Evolutionary conservation across 2,888 invertebrate species (phyloP).

Genomic region (Sinotaia quadrata): DNA sequence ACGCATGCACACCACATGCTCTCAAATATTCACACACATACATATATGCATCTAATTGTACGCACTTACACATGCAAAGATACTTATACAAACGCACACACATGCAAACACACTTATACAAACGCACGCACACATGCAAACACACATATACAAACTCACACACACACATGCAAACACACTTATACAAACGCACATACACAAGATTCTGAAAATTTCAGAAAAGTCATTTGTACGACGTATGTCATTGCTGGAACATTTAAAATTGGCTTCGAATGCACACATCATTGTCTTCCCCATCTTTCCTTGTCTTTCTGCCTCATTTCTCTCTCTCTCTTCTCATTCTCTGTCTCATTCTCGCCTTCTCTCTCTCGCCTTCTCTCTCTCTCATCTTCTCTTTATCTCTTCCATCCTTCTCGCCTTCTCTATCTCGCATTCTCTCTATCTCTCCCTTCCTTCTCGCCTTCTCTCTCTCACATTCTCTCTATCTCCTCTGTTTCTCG

Average conservation of each 20-base stretch:
- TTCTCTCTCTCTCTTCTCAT: no score
- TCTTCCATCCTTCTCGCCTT: neutral
- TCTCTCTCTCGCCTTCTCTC: constrained; percentile 10
- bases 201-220: no score
- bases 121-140: neutral
- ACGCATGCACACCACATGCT: neutral
- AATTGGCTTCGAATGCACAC: no score
- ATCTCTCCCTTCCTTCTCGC: constrained; percentile 1
- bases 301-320: no score
- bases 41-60: neutral
- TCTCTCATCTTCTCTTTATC: constrained; percentile 9
- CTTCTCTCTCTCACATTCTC: neutral
- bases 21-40: neutral
- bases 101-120: constrained; percentile 6
- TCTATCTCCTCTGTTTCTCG: constrained; percentile 1
- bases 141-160: neutral
- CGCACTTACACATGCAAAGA: neutral
- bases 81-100: neutral
- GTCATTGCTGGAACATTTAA: no score
- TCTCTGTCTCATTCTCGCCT: no score
- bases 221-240: no score
- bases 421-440: neutral
- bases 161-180: constrained; percentile 3
- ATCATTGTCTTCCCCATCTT: neutral
- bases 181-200: no score